Percentiles rank a stretch among this genome's conserved stretches.
These are phyloP conservation scores for Cydia splendana DNA, from an alignment of 1,140 invertebrate genomes.

Conservation along the genomic window DNA sequence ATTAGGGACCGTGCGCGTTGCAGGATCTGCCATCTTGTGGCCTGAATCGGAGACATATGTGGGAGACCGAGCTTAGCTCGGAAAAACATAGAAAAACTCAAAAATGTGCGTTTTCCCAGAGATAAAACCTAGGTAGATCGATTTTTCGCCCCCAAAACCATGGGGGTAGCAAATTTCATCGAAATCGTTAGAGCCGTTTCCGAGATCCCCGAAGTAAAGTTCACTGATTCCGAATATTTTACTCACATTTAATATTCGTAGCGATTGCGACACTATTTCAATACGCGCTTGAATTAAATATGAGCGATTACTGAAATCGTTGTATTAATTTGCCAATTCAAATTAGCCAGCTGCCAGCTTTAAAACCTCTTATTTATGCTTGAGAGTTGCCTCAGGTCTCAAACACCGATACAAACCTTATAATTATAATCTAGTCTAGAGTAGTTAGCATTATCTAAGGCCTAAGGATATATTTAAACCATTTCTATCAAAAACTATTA, in stretches of 20 bases:
- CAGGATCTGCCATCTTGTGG: too few species aligned
- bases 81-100: too few species aligned
- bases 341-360: background rate
- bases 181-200: too few species aligned
- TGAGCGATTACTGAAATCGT: background rate
- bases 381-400: background rate
- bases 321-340: background rate
- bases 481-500: background rate
- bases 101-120: too few species aligned
- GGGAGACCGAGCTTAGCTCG: too few species aligned
- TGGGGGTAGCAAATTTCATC: too few species aligned
- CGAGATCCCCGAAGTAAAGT: too few species aligned
- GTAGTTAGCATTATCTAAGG: background rate
- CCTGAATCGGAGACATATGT: too few species aligned
- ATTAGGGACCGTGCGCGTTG: too few species aligned
- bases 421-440: background rate
- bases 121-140: too few species aligned
- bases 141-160: too few species aligned
- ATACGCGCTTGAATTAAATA: background rate
- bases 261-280: background rate
- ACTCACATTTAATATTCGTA: slow-evolving; percentile 14
- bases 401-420: background rate
- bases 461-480: background rate
- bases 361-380: background rate
- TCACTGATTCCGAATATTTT: too few species aligned